Base-by-base conservation (phyloP, 2,113 vertebrate species). In the Tachycineta bicolor region DNA sequence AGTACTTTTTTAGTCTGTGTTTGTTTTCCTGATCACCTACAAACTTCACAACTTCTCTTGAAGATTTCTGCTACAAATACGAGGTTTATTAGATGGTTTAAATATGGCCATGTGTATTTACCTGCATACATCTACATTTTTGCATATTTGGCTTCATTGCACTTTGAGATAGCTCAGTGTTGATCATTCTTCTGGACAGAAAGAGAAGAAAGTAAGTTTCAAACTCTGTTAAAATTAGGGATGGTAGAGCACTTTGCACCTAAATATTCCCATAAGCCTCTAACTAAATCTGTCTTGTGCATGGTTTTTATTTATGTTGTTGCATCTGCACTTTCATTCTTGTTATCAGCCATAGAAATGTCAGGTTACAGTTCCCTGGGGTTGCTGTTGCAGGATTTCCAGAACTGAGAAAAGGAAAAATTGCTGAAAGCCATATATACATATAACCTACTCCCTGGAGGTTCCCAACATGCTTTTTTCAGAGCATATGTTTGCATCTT, bases 221-320 rank as follows among this genome's bases (percentile, higher is more conserved):
- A 53, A 62, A 65, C 55, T 62, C 43, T 47, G 15, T 67, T 95
- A 88, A 94, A 91, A 83, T 87, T 78, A 71, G 39, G 90, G 78
- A 90, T 95, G 83, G 89, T 96, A 63, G 74, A 97, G 73, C 64
- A 83, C 64, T 95, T 95, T 89, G 41, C 85, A 95, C 79, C 67
- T 94, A 83, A 93, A 89, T 80, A 89, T 83, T 96, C 86, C 73
- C 58, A 15, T 43, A 76, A 79, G 77, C 49, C 64, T 92, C 60
- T 52, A 75, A 56, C 56, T 94, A 91, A 94, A 86, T 90, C 75
- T 90, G 78, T 78, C 33, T 75, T 89, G 28, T 49, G 64, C 62
- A 17, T 68, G 64, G 83, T 96, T 97, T 96, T 93, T 70, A 64
- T 93, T 96, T 96, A 73, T 90, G 71, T 37, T 80, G n/a, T 94